Base-by-base conservation (phyloP, 2,113 vertebrate genomes). In the Halichoeres trimaculatus region DNA sequence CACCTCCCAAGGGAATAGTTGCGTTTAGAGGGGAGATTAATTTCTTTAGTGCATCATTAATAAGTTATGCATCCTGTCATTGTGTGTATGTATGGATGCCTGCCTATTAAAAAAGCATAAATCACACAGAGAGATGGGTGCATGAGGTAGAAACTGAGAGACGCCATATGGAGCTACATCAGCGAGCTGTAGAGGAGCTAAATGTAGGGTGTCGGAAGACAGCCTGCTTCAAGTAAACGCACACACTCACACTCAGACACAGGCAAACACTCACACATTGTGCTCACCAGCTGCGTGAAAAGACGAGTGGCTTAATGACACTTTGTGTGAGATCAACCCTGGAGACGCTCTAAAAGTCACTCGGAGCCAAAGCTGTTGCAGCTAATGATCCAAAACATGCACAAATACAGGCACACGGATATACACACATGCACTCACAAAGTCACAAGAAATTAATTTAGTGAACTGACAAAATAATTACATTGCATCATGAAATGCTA, bases 171-270 rank as follows among this genome's bases (percentile, higher is more conserved):
- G 86, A 77, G 76, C 70, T 70, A 19, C 26, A 47, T 67, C 85
- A 85, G 50, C 41, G 72, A 77, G 78, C 73, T 83, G 84, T 60
- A 69, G 41, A 70, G 52, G 71, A 88, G 70, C 71, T 89, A 87
- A 91, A 89, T 85, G 82, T 75, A 85, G 81, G 81, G 81, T 89
- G 85, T 88, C 80, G 50, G 47, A 80, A 75, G 34, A 62, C 68
- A 78, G 40, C 47, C 56, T 73, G 61, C 47, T 45, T 47, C 16
- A 17, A 68, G 59, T 75, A 60, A 51, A 76, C 35, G 45, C 17
- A 47, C 62, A 47, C 38, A 30, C 63, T 20, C 58, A 55, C 22
- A 24, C 9, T 22, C 48, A 60, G 16, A 54, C 26, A 36, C 36
- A n/a, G 34, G 34, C 20, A 26, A 51, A 35, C 16, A 45, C 47